phyloP scores from a whole-genome alignment of 2,797 vertebrate genomes.

The Falco columbarius region DNA sequence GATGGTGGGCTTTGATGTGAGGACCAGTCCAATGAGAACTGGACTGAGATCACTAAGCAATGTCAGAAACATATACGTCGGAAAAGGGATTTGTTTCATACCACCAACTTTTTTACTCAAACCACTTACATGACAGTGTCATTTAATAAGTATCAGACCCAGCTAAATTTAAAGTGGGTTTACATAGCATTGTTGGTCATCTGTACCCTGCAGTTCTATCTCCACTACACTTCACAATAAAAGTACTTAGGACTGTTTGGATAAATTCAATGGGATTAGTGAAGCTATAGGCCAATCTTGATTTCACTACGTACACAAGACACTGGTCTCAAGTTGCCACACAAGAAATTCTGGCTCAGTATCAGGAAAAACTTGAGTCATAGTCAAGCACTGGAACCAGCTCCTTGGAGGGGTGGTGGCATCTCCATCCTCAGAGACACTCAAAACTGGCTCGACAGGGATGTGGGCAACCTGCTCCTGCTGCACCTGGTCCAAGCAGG shows the following conservation, averaged over 20 bases:
- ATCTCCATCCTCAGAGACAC: neutral
- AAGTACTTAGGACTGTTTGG: neutral
- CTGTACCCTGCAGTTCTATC: neutral
- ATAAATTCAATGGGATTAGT: neutral
- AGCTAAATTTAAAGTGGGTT: neutral
- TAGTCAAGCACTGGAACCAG: neutral
- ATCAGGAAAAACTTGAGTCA: neutral
- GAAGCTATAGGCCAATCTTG: neutral
- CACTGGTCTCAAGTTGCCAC: neutral
- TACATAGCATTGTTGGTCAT: neutral
- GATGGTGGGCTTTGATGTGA: neutral
- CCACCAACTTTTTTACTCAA: neutral
- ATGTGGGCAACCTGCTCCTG: neutral
- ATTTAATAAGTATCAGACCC: neutral
- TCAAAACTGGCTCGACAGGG: neutral
- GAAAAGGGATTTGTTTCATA: neutral
- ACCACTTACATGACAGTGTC: neutral
- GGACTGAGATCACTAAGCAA: neutral
- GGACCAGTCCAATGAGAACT: neutral
- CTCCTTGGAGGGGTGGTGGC: neutral
- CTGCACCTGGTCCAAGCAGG: neutral
- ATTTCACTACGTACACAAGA: neutral
- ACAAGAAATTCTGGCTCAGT: neutral
- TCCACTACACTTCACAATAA: neutral
- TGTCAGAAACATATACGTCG: neutral